A percentile compares a stretch with the other conserved stretches of the same genome.
Evolutionary conservation across 1,140 invertebrate genomes (phyloP).

Genomic region (Babylonia areolata): DNA sequence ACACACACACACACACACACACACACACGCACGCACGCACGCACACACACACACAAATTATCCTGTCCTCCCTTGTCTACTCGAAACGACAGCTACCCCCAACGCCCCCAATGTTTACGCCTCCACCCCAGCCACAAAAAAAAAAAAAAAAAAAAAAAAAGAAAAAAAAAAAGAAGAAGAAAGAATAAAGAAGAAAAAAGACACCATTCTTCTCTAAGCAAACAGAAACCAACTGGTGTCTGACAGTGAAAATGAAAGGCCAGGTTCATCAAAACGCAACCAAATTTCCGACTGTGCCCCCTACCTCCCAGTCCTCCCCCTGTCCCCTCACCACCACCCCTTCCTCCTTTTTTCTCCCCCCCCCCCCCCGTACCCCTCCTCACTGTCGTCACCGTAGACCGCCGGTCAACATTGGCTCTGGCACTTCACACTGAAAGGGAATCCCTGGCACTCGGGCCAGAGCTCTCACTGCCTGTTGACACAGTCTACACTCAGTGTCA

Average conservation of each 20-base stretch:
- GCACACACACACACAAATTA: neutral
- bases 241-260: neutral
- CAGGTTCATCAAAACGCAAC: neutral
- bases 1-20: conserved; percentile 2
- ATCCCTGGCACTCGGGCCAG: neutral
- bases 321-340: too few relatives aligned
- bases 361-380: too few relatives aligned
- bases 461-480: neutral
- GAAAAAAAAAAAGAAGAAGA: neutral
- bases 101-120: too few relatives aligned
- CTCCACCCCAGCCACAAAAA: too few relatives aligned
- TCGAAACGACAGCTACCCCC: too few relatives aligned
- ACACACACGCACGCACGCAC: neutral
- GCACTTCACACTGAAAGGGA: neutral
- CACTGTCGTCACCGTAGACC: too few relatives aligned
- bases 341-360: too few relatives aligned
- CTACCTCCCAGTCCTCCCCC: too few relatives aligned
- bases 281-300: neutral
- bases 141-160: too few relatives aligned
- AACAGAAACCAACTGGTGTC: neutral
- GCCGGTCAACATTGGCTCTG: neutral
- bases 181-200: neutral
- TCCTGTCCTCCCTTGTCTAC: too few relatives aligned
- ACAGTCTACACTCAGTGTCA: neutral
- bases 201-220: neutral